Conservation (phyloP, 2,888 invertebrate species). For the Meganola albula region DNA sequence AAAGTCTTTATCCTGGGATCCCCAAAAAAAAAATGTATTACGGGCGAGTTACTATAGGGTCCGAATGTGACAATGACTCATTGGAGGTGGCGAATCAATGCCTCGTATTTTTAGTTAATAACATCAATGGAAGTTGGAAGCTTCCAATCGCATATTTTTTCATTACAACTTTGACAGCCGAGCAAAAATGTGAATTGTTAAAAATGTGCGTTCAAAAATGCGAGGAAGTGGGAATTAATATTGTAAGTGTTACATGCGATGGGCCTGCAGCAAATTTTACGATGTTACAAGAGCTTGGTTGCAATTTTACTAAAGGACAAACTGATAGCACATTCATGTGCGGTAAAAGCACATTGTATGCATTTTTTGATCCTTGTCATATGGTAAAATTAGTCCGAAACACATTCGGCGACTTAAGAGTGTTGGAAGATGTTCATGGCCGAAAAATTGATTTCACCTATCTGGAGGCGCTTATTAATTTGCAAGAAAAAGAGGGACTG, state of each 20-base stretch:
- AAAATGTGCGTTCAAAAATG: conserved; percentile 3
- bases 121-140: conserved; percentile 8
- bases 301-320: too few relatives aligned
- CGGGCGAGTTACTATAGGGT: conserved; percentile 10
- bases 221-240: conserved; percentile 8
- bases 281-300: too few relatives aligned
- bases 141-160: conserved; percentile 15
- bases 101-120: conserved; percentile 12
- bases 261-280: too few relatives aligned
- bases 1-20: conserved; percentile 13
- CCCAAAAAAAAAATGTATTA: conserved; percentile 10
- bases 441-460: too few relatives aligned
- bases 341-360: too few relatives aligned
- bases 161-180: conserved; percentile 7
- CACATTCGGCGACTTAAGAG: conserved; percentile 6
- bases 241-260: conserved; percentile 7
- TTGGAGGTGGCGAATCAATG: conserved; percentile 9
- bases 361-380: too few relatives aligned
- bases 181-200: conserved; percentile 6
- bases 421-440: too few relatives aligned
- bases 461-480: too few relatives aligned
- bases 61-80: conserved; percentile 7
- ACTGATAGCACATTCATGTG: too few relatives aligned
- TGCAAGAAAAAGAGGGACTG: conserved; percentile 14
- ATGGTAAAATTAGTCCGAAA: conserved; percentile 20